Evolutionary conservation across 2,113 vertebrate species (phyloP).

Genomic region (Setophaga coronata): DNA sequence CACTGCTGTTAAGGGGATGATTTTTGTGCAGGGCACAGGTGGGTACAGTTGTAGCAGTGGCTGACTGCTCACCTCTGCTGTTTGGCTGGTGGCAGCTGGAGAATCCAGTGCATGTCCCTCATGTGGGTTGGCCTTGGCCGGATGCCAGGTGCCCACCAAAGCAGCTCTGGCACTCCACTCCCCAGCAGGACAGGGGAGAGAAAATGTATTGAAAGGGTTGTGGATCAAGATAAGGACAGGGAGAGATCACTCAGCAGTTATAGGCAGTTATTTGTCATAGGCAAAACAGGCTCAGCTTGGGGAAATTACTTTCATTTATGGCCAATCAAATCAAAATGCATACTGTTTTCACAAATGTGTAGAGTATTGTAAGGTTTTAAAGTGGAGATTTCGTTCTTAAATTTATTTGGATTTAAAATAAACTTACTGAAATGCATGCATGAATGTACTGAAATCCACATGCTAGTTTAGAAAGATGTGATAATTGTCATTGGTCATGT

Average conservation of each 20-base stretch:
- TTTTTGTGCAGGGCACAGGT: not conserved
- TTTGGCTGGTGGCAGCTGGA: not conserved
- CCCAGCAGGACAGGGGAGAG: not conserved
- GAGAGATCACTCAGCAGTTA: not conserved
- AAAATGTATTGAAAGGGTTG: rapidly evolving
- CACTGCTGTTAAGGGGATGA: not conserved
- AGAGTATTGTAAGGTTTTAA: not conserved
- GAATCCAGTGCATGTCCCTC: rapidly evolving
- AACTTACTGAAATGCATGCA: not conserved
- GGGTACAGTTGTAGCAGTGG: not conserved
- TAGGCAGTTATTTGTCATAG: not conserved
- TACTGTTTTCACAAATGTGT: not conserved
- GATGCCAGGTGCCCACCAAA: not conserved
- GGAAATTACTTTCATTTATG: not conserved
- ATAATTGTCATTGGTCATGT: not conserved
- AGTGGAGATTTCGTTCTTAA: not conserved
- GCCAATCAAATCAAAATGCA: not conserved
- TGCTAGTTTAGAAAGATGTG: not conserved
- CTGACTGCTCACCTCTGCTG: not conserved
- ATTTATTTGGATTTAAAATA: not conserved
- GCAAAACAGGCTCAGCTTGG: not conserved
- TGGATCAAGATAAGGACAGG: not conserved
- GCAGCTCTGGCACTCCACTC: not conserved
- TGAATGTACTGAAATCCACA: not conserved
- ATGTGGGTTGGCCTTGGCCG: not conserved